Conservation (phyloP, 2,113 vertebrate genomes). For the Phylloscopus trochilus region DNA sequence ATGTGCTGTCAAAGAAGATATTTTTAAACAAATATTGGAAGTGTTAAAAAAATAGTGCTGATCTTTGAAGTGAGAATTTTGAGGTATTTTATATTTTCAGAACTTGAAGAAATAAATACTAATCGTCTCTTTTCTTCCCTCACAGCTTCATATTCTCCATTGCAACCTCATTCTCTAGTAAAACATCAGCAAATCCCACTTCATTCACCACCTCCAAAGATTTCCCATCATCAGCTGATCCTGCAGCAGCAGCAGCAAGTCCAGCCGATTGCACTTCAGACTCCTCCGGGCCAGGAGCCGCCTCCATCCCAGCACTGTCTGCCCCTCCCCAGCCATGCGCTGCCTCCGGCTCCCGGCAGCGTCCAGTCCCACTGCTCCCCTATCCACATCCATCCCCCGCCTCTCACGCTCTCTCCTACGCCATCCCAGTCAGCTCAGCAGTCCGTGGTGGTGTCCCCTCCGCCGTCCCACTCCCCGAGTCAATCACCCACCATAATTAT, state of each 20-base stretch:
- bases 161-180: slow-evolving; percentile 83
- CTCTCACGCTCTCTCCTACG: slow-evolving; percentile 66
- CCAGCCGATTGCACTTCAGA: slow-evolving; percentile 86
- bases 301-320: slow-evolving; percentile 80
- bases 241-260: slow-evolving; percentile 87
- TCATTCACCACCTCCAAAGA: slow-evolving; percentile 77
- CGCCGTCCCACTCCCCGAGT: slow-evolving; percentile 77
- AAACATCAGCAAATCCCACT: slow-evolving; percentile 83
- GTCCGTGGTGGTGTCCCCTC: slow-evolving; percentile 81
- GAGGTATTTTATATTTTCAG: background rate
- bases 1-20: background rate
- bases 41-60: background rate
- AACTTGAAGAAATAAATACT: slow-evolving; percentile 35
- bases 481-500: slow-evolving; percentile 83
- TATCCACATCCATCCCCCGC: slow-evolving; percentile 67
- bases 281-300: slow-evolving; percentile 74
- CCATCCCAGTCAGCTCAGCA: slow-evolving; percentile 75
- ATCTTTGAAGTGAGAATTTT: slow-evolving; percentile 11
- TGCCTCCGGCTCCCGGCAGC: slow-evolving; percentile 62
- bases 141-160: slow-evolving; percentile 82
- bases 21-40: background rate
- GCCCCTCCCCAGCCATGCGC: slow-evolving; percentile 74
- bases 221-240: slow-evolving; percentile 87
- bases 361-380: slow-evolving; percentile 76
- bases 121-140: slow-evolving; percentile 46